phyloP scores from a whole-genome alignment of 1,140 invertebrate species.

The Micrasema minimum region DNA sequence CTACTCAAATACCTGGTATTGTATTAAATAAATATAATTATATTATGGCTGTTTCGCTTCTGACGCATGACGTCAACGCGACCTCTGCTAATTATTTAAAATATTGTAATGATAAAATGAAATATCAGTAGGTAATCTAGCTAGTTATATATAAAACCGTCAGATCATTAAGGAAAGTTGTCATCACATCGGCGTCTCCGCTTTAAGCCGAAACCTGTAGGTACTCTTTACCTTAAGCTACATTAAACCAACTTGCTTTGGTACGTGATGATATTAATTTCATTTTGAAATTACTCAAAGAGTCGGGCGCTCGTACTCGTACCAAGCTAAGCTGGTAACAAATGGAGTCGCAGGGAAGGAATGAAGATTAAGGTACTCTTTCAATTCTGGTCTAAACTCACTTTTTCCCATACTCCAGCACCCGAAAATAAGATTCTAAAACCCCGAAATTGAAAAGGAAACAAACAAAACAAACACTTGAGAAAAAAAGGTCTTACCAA shows the following conservation, averaged over 20 bases:
- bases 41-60: too few relatives aligned
- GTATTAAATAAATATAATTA: too few relatives aligned
- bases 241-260: conserved; percentile 34
- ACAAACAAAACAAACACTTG: neutral
- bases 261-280: conserved; percentile 54
- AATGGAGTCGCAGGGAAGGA: conserved; percentile 25
- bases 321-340: conserved; percentile 20
- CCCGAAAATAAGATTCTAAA: conserved; percentile 8
- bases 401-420: conserved; percentile 7
- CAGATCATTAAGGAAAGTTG: too few relatives aligned
- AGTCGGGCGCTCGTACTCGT: conserved; percentile 23
- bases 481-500: neutral
- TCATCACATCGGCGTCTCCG: too few relatives aligned
- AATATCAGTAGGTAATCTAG: too few relatives aligned
- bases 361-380: neutral
- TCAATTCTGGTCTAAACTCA: conserved; percentile 12
- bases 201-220: too few relatives aligned
- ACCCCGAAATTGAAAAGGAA: neutral
- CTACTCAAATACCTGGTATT: too few relatives aligned
- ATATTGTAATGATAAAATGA: too few relatives aligned
- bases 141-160: too few relatives aligned
- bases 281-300: conserved; percentile 52
- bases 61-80: too few relatives aligned
- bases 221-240: too few relatives aligned
- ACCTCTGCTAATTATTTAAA: too few relatives aligned